phyloP scores from a whole-genome alignment of 2,113 vertebrate species.

The Ammodytes dubius region DNA sequence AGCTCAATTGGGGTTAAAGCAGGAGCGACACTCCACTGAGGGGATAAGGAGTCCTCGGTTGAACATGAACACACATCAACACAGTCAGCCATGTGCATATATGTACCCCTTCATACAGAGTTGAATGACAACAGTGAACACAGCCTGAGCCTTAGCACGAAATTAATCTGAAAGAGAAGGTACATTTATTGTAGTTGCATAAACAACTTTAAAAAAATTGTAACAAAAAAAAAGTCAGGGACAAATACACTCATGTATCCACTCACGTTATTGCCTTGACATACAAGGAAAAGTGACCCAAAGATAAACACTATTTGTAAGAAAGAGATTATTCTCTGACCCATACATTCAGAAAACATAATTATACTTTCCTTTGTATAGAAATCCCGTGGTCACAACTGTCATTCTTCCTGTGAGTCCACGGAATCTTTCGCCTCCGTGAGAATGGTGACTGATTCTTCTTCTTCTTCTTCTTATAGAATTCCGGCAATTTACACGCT shows the following conservation, averaged over 20 bases:
- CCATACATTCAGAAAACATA: conserved; percentile 8
- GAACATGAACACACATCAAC: conserved; percentile 16
- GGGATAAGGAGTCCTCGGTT: conserved; percentile 40
- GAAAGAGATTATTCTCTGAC: not conserved
- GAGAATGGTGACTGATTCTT: too few relatives aligned
- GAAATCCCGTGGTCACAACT: conserved; percentile 43
- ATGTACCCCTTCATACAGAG: conserved; percentile 5
- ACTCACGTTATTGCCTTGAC: not conserved
- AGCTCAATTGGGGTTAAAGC: conserved; percentile 63
- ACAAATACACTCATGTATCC: not conserved
- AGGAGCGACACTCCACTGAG: conserved; percentile 56
- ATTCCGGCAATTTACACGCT: too few relatives aligned
- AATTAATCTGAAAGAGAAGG: conserved; percentile 3
- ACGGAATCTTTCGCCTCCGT: too few relatives aligned
- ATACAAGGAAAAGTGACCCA: not conserved
- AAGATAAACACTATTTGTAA: conserved; percentile 16
- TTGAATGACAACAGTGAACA: not conserved
- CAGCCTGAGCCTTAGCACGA: not conserved
- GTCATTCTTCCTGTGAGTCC: conserved; percentile 22
- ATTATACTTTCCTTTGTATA: conserved; percentile 29
- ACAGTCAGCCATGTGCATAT: conserved; percentile 16
- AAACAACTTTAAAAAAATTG: not conserved
- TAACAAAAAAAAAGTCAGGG: conserved; percentile 5
- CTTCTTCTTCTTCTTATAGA: too few relatives aligned
- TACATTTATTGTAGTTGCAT: conserved; percentile 3